Evolutionary conservation across 2,888 invertebrate genomes (phyloP), one percentile per base, ranked within the genome.

Genomic region (Palloptera scutellata): DNA sequence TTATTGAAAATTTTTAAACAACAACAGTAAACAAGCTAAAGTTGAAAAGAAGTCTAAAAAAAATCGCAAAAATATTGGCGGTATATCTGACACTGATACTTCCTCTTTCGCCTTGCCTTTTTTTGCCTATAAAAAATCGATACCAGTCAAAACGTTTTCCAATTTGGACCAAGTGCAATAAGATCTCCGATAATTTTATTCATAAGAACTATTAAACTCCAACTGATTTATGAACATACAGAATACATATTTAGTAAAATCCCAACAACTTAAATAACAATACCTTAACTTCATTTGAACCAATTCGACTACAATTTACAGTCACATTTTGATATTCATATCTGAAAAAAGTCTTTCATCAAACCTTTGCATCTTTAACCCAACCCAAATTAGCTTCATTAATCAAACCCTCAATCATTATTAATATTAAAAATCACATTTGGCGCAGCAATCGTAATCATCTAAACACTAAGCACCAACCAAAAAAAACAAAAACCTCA

Each of bases 391-490:
- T 1, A 19, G 5, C 13, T 20, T 59, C 53, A 65, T 65, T 58
- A 65, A 65, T 65, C 54, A 65, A 30, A 53, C 12, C 11, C 17
- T n/a, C 41, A 61, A 66, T 55, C 55, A 66, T 66, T 66, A 19
- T 55, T 48, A 66, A 61, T 66, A 19, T 20, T 30, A 42, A 55
- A 30, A 11, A 52, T n/a, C 19, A 40, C 12, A 57, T 53, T 52
- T 19, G 40, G 15, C 12, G 42, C 15, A 51, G n/a, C 20, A 20
- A 53, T 57, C 12, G 41, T n/a, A 40, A 15, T 57, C 17, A 12
- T 8, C 60, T 20, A 60, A 48, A 19, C 10, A 48, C 30, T n/a
- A 10, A 13, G 19, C 40, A 10, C 15, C 15, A 40, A 48, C 12
- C 12, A 19, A 43, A 30, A 53, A 60, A 19, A 60, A 15, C 52